A percentile compares a stretch with the other conserved stretches of the same genome.
These are phyloP conservation scores for Callopanchax toddi DNA, from an alignment of 2,113 vertebrate species.

Conservation along the genomic window DNA sequence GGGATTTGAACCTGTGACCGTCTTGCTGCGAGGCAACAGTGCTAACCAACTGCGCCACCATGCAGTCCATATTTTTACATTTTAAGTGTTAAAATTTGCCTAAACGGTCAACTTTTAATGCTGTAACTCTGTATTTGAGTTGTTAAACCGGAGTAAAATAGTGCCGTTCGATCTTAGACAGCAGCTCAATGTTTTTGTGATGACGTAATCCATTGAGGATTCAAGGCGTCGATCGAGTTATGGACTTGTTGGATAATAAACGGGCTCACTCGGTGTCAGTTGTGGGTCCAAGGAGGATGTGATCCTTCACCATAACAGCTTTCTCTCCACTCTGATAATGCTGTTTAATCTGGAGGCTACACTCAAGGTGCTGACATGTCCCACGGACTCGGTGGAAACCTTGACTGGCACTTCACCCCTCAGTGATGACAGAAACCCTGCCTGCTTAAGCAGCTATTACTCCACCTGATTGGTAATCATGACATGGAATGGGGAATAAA, in stretches of 20 bases:
- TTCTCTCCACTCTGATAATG: slow-evolving; percentile 56
- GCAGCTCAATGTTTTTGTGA: neutral
- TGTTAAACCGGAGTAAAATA: no score
- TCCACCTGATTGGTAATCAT: slow-evolving; percentile 79
- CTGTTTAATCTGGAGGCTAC: slow-evolving; percentile 62
- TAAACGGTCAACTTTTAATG: neutral
- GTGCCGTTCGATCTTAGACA: neutral
- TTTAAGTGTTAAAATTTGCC: neutral
- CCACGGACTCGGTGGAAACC: slow-evolving; percentile 55
- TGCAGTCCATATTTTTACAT: no score
- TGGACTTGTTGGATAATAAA: slow-evolving; percentile 20
- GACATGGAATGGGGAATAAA: slow-evolving; percentile 70
- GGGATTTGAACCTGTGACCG: no score
- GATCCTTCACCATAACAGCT: slow-evolving; percentile 56
- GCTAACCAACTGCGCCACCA: no score
- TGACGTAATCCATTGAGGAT: neutral
- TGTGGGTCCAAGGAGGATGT: slow-evolving; percentile 33
- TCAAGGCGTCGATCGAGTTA: neutral
- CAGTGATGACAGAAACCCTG: slow-evolving; percentile 65
- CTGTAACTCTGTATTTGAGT: neutral
- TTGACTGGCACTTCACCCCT: slow-evolving; percentile 77
- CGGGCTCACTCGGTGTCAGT: slow-evolving; percentile 14
- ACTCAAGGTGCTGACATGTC: slow-evolving; percentile 54
- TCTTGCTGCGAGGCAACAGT: no score
- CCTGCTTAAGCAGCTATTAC: slow-evolving; percentile 76